Evolutionary conservation across 2,888 invertebrate genomes (phyloP).

Genomic region (Tryphoninae sp.): DNA sequence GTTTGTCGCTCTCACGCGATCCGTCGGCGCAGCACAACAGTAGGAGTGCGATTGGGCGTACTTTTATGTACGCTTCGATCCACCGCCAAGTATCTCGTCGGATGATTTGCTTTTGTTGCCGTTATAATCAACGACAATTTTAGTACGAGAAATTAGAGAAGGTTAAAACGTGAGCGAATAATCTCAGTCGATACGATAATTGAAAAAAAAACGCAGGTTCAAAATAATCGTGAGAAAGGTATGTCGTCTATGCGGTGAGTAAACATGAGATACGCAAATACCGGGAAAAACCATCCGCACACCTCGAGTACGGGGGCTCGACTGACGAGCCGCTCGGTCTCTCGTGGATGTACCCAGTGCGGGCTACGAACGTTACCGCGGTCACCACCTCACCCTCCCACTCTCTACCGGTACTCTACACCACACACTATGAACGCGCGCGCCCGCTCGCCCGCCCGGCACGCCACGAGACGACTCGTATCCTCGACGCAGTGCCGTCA

Average conservation of each 20-base stretch:
- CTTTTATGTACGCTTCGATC: neutral
- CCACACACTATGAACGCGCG: slow-evolving; percentile 59
- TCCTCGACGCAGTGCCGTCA: slow-evolving; percentile 56
- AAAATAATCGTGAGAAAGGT: neutral
- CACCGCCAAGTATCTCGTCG: neutral
- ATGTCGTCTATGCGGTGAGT: neutral
- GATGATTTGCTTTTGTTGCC: too few relatives aligned
- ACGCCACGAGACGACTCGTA: slow-evolving; percentile 43
- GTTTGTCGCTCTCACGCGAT: slow-evolving; percentile 7
- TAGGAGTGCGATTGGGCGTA: neutral
- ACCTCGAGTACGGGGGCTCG: slow-evolving; percentile 59
- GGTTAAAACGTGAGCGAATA: neutral
- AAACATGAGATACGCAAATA: neutral
- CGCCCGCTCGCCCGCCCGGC: slow-evolving; percentile 14
- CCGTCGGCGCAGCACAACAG: neutral
- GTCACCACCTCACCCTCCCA: slow-evolving; percentile 24
- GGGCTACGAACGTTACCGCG: slow-evolving; percentile 22
- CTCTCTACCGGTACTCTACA: slow-evolving; percentile 36
- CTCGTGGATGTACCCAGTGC: neutral
- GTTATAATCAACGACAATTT: neutral
- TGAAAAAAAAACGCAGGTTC: neutral
- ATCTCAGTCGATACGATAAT: neutral
- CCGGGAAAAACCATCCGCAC: slow-evolving; percentile 34
- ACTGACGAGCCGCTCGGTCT: slow-evolving; percentile 57
- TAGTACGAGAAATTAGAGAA: neutral